A percentile compares a stretch with the other conserved stretches of the same genome.
phyloP scores from a whole-genome alignment of 2,113 vertebrate genomes.

The Elephantulus edwardii region DNA sequence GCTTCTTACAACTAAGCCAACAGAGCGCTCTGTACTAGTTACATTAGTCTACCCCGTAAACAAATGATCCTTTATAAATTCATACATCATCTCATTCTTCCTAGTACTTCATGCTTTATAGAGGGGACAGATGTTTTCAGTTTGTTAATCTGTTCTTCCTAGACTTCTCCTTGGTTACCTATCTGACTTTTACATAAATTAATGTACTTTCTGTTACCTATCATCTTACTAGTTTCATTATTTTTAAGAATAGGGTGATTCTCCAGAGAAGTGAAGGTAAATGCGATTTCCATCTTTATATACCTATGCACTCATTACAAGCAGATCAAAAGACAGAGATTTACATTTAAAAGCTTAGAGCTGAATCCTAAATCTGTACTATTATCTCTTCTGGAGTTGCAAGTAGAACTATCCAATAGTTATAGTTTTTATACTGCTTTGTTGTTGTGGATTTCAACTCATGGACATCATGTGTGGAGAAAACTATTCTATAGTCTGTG shows the following conservation, averaged over 20 bases:
- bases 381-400: not conserved
- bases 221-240: not conserved
- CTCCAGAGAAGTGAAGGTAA: slow-evolving; percentile 15
- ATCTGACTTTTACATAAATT: not conserved
- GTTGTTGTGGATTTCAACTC: not conserved
- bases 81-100: not conserved
- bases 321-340: slow-evolving; percentile 12
- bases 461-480: not conserved
- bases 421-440: not conserved
- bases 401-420: not conserved
- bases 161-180: not conserved
- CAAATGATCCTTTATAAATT: not conserved
- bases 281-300: not conserved
- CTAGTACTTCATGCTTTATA: not conserved
- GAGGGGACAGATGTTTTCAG: not conserved
- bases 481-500: not conserved
- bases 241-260: slow-evolving; percentile 9
- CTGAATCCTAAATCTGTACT: not conserved
- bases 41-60: not conserved
- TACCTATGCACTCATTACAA: not conserved
- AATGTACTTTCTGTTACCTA: not conserved
- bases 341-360: slow-evolving; percentile 3
- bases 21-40: not conserved
- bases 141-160: not conserved
- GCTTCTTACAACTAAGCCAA: too few relatives aligned